These are phyloP conservation scores for Acrocephalus arundinaceus DNA, from an alignment of 2,113 vertebrate genomes.

Conservation along the genomic window DNA sequence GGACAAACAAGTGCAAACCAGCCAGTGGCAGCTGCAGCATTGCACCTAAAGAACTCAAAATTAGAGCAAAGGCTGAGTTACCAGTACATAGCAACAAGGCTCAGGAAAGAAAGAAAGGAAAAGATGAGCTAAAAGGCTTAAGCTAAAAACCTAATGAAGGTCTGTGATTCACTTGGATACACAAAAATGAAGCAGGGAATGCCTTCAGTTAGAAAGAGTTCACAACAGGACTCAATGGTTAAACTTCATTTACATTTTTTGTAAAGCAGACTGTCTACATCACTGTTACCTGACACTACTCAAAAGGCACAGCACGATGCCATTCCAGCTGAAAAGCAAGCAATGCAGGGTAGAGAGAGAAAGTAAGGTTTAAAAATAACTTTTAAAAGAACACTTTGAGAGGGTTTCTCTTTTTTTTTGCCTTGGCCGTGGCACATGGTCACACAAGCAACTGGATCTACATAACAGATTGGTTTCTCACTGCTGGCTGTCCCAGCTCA, in stretches of 20 bases:
- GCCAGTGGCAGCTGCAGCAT: not conserved
- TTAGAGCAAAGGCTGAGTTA: not conserved
- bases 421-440: not conserved
- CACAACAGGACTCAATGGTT: not conserved
- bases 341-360: not conserved
- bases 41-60: not conserved
- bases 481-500: not conserved
- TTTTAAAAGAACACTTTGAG: not conserved
- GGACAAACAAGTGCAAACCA: not conserved
- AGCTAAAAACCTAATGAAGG: not conserved
- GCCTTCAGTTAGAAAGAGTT: not conserved
- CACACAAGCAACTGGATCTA: not conserved
- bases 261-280: not conserved
- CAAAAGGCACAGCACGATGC: slow-evolving; percentile 4
- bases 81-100: not conserved
- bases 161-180: not conserved
- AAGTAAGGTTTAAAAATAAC: slow-evolving; percentile 12
- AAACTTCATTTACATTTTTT: not conserved
- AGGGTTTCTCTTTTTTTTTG: not conserved
- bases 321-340: not conserved
- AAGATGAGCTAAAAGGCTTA: not conserved
- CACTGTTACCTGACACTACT: not conserved
- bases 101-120: not conserved
- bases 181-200: not conserved
- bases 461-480: not conserved